These are phyloP conservation scores for Phrynocephalus vlangalii DNA, from an alignment of 2,797 vertebrate genomes.

Conservation along the genomic window DNA sequence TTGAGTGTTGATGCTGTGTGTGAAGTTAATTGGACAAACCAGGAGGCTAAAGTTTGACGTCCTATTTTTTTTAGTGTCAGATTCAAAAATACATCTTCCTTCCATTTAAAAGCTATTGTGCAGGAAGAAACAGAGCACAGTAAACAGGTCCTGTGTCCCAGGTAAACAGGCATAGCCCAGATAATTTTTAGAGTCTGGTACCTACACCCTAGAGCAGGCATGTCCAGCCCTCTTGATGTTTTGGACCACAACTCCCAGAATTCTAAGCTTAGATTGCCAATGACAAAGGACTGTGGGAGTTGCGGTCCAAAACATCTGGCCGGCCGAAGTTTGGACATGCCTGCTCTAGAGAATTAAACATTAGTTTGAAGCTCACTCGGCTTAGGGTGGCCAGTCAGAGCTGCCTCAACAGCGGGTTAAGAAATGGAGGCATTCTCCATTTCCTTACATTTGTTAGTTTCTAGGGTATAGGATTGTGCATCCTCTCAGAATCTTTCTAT, in stretches of 20 bases:
- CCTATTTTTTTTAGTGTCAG: background rate
- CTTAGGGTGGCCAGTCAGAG: background rate
- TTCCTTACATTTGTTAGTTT: background rate
- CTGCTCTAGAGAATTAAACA: background rate
- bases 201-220: too few relatives aligned
- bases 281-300: too few relatives aligned
- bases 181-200: background rate
- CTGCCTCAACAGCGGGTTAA: background rate
- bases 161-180: background rate
- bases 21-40: conserved; percentile 15
- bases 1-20: conserved; percentile 7
- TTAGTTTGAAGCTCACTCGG: background rate
- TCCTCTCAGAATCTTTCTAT: background rate
- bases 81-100: conserved; percentile 11
- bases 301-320: too few relatives aligned
- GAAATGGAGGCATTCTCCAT: background rate
- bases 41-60: background rate
- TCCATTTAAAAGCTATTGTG: background rate
- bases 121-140: background rate
- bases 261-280: too few relatives aligned
- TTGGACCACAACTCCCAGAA: too few relatives aligned
- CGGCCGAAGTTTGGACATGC: too few relatives aligned
- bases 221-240: too few relatives aligned
- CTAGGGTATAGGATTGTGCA: background rate
- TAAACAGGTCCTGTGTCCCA: background rate